Percentiles rank a stretch among this genome's conserved stretches.
These are phyloP conservation scores for Rallus crepitans DNA, from an alignment of 2,797 vertebrate genomes.

Conservation along the genomic window DNA sequence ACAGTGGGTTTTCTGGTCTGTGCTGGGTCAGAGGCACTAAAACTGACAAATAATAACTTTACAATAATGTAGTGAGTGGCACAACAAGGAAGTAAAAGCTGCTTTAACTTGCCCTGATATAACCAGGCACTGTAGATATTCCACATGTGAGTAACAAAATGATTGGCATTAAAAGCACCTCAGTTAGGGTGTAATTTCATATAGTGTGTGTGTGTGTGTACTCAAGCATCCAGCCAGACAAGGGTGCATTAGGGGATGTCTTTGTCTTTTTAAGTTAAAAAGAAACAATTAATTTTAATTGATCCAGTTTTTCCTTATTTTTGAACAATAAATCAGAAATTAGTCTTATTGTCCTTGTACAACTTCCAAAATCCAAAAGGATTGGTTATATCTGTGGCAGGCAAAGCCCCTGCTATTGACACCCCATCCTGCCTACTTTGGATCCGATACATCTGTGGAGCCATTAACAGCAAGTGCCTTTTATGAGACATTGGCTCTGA, in stretches of 20 bases:
- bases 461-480: neutral
- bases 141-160: neutral
- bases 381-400: neutral
- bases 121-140: neutral
- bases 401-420: neutral
- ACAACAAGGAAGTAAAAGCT: neutral
- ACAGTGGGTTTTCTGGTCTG: neutral
- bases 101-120: neutral
- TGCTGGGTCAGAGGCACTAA: neutral
- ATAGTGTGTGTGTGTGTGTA: neutral
- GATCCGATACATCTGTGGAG: neutral
- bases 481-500: slow-evolving; percentile 16
- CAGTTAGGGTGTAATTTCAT: neutral
- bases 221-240: neutral
- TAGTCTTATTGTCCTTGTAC: slow-evolving; percentile 18
- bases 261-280: slow-evolving; percentile 40
- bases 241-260: neutral
- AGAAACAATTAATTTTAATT: slow-evolving; percentile 16
- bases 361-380: slow-evolving; percentile 16
- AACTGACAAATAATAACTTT: neutral
- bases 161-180: neutral
- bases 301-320: slow-evolving; percentile 19
- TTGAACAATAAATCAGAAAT: neutral
- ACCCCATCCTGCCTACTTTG: neutral
- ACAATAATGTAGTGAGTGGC: neutral